Base-by-base conservation (phyloP, 1,140 invertebrate species). In the Drosophila pandora region DNA sequence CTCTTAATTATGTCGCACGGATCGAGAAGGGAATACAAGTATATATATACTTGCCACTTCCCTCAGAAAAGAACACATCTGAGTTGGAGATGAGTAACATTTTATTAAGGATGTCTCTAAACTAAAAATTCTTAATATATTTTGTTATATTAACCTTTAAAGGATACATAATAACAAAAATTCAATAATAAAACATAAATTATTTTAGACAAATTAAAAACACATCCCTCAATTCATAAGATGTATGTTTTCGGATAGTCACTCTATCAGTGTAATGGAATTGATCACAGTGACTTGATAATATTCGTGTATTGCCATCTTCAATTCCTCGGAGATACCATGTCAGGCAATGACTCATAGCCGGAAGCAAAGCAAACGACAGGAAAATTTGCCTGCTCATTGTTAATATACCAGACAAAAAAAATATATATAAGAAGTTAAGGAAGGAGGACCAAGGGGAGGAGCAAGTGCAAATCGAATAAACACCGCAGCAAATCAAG, bases 321-420 rank as follows among this genome's bases (percentile, higher is more conserved):
- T 53, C 28, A n/a, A 13, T 34, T 49, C 34, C 60, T 53, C n/a
- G 2, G 9, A 67, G 60, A 61, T 32, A 34, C 25, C 25, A 28
- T 64, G 21, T 43, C 59, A 43, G 63, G 12, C 59, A 12, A 23
- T 49, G 64, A 69, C 43, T 70, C 64, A 57, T 32, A 5, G 67
- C 73, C 82, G 83, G 82, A 87, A 79, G 83, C 79, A 82, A 82
- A 81, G 82, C 54, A 82, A 82, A 79, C 62, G 79, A 43, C 59
- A 82, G 43, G 75, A 87, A 87, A 87, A 87, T 87, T 88, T 87
- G 65, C 75, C 63, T 59, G 47, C 47, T 79, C 82, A 88, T 87
- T 87, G 82, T 87, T 81, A 81, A 58, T 52, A 58, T 48, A 45
- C 37, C 49, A 32, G 22, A 55, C 49, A 57, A 68, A 72, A 60